Percentiles rank a stretch among this genome's conserved stretches.
phyloP scores from a whole-genome alignment of 2,888 invertebrate species.

The Ormyrus thymus region DNA sequence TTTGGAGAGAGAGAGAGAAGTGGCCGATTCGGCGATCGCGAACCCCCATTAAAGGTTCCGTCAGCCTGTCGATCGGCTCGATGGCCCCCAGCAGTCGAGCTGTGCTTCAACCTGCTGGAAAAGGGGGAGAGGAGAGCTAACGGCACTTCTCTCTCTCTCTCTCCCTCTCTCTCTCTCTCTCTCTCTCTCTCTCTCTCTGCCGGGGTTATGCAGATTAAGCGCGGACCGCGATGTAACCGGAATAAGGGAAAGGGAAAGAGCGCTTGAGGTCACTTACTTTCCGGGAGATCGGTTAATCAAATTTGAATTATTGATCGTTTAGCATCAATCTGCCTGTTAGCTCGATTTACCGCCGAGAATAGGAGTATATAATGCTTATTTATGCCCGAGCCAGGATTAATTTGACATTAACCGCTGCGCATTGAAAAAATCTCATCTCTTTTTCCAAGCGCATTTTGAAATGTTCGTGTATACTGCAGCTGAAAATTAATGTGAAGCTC shows the following conservation, averaged over 20 bases:
- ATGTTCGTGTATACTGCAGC: too few species aligned
- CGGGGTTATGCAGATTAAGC: slow-evolving; percentile 48
- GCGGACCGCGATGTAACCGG: slow-evolving; percentile 18
- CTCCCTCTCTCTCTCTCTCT: too few species aligned
- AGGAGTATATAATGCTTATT: too few species aligned
- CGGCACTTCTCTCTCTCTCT: not conserved
- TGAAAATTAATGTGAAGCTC: too few species aligned
- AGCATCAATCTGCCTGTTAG: too few species aligned
- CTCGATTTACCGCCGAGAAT: not conserved
- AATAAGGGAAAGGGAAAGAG: slow-evolving; percentile 35
- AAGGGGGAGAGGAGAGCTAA: not conserved
- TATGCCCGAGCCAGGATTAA: too few species aligned
- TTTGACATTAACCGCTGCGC: too few species aligned
- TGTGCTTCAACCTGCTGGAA: slow-evolving; percentile 12
- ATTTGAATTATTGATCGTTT: not conserved
- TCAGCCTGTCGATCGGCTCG: not conserved
- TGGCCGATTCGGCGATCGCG: not conserved
- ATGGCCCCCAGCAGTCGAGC: not conserved
- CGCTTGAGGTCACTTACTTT: not conserved
- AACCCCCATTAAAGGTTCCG: not conserved
- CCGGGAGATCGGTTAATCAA: slow-evolving; percentile 5
- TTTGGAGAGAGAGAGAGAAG: not conserved
- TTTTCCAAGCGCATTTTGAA: too few species aligned
- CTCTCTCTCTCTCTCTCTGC: too few species aligned
- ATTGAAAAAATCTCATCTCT: too few species aligned